Evolutionary conservation across 2,888 invertebrate species (phyloP).

Genomic region (Cylindroiulus punctatus): DNA sequence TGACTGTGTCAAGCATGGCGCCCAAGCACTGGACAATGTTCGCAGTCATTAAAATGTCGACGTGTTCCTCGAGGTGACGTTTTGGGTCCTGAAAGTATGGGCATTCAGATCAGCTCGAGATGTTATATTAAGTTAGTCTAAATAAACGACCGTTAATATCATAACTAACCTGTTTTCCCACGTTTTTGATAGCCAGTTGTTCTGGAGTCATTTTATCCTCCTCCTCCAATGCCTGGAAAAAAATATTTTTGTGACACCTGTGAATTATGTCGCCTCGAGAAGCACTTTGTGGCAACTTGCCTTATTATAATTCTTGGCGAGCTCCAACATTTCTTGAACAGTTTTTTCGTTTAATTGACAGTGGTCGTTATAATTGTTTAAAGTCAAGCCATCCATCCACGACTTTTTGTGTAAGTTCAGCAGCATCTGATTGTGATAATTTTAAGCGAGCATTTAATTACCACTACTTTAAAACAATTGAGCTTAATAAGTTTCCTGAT

Average conservation of each 20-base stretch:
- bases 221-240: conserved; percentile 85
- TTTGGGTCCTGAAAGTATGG: conserved; percentile 85
- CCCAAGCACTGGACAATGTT: conserved; percentile 98
- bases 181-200: conserved; percentile 98
- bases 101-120: too few relatives aligned
- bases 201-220: conserved; percentile 99
- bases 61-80: conserved; percentile 98
- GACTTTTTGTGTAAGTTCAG: conserved; percentile 98
- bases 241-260: not conserved
- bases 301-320: conserved; percentile 98
- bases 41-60: conserved; percentile 93
- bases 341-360: conserved; percentile 92
- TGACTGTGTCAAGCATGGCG: conserved; percentile 93
- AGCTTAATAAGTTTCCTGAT: not conserved
- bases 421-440: conserved; percentile 75
- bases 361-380: conserved; percentile 92
- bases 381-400: conserved; percentile 95
- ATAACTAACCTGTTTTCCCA: conserved; percentile 76
- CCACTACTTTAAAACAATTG: not conserved
- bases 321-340: conserved; percentile 94
- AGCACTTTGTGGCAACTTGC: conserved; percentile 63
- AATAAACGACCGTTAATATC: not conserved
- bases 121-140: too few relatives aligned
- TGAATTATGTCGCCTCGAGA: too few relatives aligned
- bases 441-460: conserved; percentile 60